phyloP scores from a whole-genome alignment of 2,888 invertebrate species.

The Smittia sp. region DNA sequence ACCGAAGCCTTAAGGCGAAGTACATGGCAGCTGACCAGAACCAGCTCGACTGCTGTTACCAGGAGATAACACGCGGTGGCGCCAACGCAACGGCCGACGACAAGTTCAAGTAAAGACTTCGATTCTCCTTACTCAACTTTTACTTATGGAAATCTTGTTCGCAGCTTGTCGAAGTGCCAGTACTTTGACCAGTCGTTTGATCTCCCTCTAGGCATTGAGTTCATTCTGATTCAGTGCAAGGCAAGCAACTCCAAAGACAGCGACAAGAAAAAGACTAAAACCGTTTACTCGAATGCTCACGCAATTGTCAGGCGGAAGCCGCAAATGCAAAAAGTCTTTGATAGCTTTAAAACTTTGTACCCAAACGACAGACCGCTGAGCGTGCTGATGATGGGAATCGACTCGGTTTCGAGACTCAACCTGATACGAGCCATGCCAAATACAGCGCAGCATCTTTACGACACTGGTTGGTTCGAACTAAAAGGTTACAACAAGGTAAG shows the following conservation, averaged over 20 bases:
- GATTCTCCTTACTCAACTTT: background rate
- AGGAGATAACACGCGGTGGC: conserved; percentile 47
- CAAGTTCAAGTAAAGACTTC: conserved; percentile 42
- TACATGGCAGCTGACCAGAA: conserved; percentile 38
- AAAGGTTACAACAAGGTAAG: conserved; percentile 69
- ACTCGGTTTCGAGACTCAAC: conserved; percentile 79
- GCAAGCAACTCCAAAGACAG: background rate
- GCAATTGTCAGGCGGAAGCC: conserved; percentile 57
- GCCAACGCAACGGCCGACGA: conserved; percentile 47
- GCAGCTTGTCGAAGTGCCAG: conserved; percentile 55
- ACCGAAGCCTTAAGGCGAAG: conserved; percentile 45
- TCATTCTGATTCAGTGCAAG: conserved; percentile 57
- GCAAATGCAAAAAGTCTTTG: conserved; percentile 55
- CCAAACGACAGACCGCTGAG: conserved; percentile 55
- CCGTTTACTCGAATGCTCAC: conserved; percentile 55
- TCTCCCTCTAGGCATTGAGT: conserved; percentile 52
- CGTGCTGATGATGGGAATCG: conserved; percentile 78
- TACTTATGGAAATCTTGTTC: too few relatives aligned
- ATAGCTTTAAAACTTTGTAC: conserved; percentile 43
- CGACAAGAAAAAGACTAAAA: conserved; percentile 46
- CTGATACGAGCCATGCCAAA: conserved; percentile 71
- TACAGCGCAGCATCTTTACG: conserved; percentile 65
- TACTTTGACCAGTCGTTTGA: conserved; percentile 52
- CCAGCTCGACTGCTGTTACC: conserved; percentile 49
- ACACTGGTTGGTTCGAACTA: conserved; percentile 68